phyloP scores from a whole-genome alignment of 2,888 invertebrate species.

The Boloria selene region DNA sequence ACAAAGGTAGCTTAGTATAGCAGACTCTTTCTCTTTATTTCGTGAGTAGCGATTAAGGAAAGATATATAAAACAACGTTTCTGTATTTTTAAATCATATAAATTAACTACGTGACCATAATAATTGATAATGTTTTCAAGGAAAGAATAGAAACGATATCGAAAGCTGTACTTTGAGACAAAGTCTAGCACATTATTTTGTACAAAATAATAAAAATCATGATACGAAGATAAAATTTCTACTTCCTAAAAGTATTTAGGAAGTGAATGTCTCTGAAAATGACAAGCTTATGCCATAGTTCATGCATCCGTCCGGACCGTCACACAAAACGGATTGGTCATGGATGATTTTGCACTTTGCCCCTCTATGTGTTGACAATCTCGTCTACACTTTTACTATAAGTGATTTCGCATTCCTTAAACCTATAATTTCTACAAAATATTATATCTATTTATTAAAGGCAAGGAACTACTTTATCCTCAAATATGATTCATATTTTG shows the following conservation, averaged over 20 bases:
- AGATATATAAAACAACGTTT: neutral
- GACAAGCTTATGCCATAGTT: neutral
- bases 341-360: slow-evolving; percentile 20
- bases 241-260: slow-evolving; percentile 5
- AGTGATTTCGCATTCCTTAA: neutral
- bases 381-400: slow-evolving; percentile 3
- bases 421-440: too few relatives aligned
- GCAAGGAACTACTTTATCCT: too few relatives aligned
- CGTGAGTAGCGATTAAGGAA: neutral
- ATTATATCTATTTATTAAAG: too few relatives aligned
- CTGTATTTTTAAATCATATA: neutral
- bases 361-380: slow-evolving; percentile 5
- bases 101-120: neutral
- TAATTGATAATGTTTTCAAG: too few relatives aligned
- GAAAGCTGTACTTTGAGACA: too few relatives aligned
- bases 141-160: too few relatives aligned
- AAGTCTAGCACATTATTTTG: too few relatives aligned
- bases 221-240: neutral
- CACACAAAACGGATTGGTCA: slow-evolving; percentile 8
- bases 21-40: neutral
- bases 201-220: too few relatives aligned
- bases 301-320: slow-evolving; percentile 16
- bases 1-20: neutral
- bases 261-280: slow-evolving; percentile 11
- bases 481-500: too few relatives aligned